Conservation (phyloP, 2,888 invertebrate genomes). For the Clanis bilineata region DNA sequence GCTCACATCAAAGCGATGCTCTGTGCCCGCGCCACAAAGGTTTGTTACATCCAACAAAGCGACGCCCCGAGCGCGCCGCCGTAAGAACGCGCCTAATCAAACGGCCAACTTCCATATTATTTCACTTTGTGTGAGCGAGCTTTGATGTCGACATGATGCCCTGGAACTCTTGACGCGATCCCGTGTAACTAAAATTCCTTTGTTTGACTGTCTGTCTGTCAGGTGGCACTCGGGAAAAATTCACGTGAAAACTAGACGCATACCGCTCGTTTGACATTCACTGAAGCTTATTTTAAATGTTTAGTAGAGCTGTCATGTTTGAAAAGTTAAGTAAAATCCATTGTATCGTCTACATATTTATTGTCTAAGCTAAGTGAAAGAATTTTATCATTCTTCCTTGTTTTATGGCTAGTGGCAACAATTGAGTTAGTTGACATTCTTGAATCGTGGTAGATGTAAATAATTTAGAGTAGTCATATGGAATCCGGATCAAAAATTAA, state of each 20-base stretch:
- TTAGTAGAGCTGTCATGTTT: not conserved
- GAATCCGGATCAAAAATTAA: no score
- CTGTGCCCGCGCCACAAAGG: slow-evolving; percentile 56
- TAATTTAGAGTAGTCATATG: no score
- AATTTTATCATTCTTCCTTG: no score
- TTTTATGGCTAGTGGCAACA: no score
- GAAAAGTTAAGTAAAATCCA: no score
- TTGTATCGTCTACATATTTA: no score
- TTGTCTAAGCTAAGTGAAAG: no score
- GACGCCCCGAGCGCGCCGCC: slow-evolving; percentile 57
- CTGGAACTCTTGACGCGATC: slow-evolving; percentile 53
- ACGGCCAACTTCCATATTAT: slow-evolving; percentile 61
- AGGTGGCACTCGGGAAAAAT: slow-evolving; percentile 2
- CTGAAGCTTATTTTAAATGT: not conserved
- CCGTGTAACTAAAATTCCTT: slow-evolving; percentile 23
- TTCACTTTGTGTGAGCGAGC: slow-evolving; percentile 74
- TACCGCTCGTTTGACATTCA: not conserved
- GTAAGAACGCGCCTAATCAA: slow-evolving; percentile 77
- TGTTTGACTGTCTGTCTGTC: slow-evolving; percentile 21
- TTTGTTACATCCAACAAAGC: slow-evolving; percentile 55
- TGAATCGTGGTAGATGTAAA: no score
- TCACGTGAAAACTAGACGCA: not conserved
- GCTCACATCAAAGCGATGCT: slow-evolving; percentile 57
- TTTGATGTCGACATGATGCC: slow-evolving; percentile 71
- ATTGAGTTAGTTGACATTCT: no score